Percentiles rank a stretch among this genome's conserved stretches.
These are phyloP conservation scores for Salticus scenicus DNA, from an alignment of 2,888 invertebrate genomes.

Conservation along the genomic window DNA sequence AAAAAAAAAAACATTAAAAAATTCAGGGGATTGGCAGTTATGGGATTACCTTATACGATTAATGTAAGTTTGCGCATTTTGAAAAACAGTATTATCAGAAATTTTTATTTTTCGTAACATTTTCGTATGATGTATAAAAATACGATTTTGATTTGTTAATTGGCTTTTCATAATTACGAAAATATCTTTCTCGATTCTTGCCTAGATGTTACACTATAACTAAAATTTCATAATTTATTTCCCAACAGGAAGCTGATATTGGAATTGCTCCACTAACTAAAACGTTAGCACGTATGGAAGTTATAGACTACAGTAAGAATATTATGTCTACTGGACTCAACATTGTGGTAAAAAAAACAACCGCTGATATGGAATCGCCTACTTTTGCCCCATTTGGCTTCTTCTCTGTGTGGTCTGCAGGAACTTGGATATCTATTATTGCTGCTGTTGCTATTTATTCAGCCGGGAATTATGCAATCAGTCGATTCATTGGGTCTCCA, in stretches of 20 bases:
- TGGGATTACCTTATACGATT: too few species aligned
- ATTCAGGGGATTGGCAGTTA: too few species aligned
- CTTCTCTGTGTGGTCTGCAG: constrained; percentile 33
- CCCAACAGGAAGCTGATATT: constrained; percentile 27
- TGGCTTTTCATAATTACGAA: too few species aligned
- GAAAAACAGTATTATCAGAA: too few species aligned
- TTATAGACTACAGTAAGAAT: constrained; percentile 22
- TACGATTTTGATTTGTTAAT: too few species aligned
- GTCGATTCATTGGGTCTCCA: constrained; percentile 31
- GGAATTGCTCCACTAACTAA: constrained; percentile 37
- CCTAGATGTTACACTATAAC: too few species aligned
- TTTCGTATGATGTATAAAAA: too few species aligned
- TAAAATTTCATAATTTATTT: too few species aligned
- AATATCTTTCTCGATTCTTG: too few species aligned
- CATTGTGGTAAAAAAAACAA: constrained; percentile 20
- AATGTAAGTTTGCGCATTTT: too few species aligned
- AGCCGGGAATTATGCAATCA: constrained; percentile 5
- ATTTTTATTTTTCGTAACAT: too few species aligned
- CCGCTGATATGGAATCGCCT: neutral
- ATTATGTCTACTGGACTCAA: constrained; percentile 33
- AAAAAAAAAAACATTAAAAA: too few species aligned
- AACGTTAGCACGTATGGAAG: neutral
- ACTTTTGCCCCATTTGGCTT: constrained; percentile 30
- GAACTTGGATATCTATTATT: constrained; percentile 16
- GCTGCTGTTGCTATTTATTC: neutral